Base-by-base conservation (phyloP, 2,888 invertebrate species). In the Cephus pygmeus region DNA sequence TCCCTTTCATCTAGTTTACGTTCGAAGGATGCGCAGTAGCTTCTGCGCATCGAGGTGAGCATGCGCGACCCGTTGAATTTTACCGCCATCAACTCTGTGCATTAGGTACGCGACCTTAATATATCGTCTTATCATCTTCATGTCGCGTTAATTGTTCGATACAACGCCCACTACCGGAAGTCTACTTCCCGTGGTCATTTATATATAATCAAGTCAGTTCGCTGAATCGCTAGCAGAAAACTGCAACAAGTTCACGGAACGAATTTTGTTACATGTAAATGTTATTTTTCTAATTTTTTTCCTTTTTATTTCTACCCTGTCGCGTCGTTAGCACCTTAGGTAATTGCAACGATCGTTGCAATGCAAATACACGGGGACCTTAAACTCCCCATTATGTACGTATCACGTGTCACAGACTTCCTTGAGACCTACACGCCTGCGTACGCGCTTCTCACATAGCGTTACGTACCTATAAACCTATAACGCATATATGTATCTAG, bases 151-250 rank as follows among this genome's bases (percentile, higher is more conserved):
- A 85, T 84, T 86, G 83, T 87, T 87, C 85, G 85, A 85, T 86
- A 85, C 81, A 85, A 81, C 84, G 79, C 85, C 84, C 85, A 86
- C 86, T 80, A 83, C 85, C 87, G 88, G 88, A 88, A 88, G 87
- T 85, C 84, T 77, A 88, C 88, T 88, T 88, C 88, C 88, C 85
- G 80, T 77, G 75, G 79, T 83, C 83, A 82, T 80, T 85, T 81
- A 86, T 85, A 23, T 80, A 86, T 85, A 23, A 56, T 56, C 23
- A 56, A 56, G 23, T 56, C 6, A 40, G 40, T 40, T 6, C 6
- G 15, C 23, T 23, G 9, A 56, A 56, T 56, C 9, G 56, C 56
- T 15, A 56, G 23, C 56, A 56, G 56, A 56, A 56, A 56, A 56
- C 56, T 15, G 15, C 56, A 56, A 40, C 4, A 23, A 56, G 23